A percentile compares a stretch with the other conserved stretches of the same genome.
Conservation (phyloP, 2,113 vertebrate species). For the Rhabdornis inornatus region DNA sequence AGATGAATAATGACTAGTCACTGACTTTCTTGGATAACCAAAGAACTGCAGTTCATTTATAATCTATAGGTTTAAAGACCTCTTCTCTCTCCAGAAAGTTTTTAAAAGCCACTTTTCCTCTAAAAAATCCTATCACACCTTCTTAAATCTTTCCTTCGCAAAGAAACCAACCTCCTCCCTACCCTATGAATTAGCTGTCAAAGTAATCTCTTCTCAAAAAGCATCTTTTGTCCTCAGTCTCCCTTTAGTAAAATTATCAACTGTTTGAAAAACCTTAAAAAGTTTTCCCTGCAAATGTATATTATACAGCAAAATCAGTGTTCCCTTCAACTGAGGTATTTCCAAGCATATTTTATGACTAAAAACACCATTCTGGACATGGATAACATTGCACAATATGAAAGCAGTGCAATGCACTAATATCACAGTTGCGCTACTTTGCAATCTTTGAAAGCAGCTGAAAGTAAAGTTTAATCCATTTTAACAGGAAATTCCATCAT, state of each 20-base stretch:
- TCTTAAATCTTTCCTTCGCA: background rate
- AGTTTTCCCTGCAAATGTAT: background rate
- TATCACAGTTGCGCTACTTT: background rate
- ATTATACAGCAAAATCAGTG: background rate
- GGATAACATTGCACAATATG: background rate
- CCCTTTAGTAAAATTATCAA: background rate
- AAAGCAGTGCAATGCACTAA: background rate
- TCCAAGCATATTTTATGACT: background rate
- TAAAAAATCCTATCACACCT: background rate
- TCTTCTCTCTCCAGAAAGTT: background rate
- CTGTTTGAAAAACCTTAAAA: background rate
- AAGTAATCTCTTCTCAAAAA: background rate
- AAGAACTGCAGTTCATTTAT: background rate
- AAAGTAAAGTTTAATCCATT: background rate
- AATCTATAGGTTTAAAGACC: background rate
- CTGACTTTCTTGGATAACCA: background rate
- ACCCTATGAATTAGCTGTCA: background rate
- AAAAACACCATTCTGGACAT: background rate
- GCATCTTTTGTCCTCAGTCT: background rate
- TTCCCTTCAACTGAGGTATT: background rate
- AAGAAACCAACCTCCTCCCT: background rate
- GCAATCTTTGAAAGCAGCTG: background rate
- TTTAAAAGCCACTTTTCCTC: background rate
- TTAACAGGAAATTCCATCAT: background rate
- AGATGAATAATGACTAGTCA: background rate